Percentiles rank a stretch among this genome's conserved stretches.
These are phyloP conservation scores for Lasioglossum calceatum DNA, from an alignment of 2,888 invertebrate genomes.

Conservation along the genomic window DNA sequence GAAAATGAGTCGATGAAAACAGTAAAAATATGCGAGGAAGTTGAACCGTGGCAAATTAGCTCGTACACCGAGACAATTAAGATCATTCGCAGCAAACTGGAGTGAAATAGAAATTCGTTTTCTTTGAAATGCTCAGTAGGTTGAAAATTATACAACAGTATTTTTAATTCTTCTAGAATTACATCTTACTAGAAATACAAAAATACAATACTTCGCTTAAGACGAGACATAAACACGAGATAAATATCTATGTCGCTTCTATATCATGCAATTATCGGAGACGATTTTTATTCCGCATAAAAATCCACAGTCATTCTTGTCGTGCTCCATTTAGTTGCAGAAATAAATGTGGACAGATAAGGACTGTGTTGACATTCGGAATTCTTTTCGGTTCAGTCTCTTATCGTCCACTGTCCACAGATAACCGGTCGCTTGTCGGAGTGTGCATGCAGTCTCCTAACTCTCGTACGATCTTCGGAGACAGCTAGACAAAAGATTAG, in stretches of 20 bases:
- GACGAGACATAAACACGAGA: background rate
- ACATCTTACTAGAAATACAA: no score
- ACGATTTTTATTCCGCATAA: background rate
- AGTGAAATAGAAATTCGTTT: no score
- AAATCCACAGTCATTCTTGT: background rate
- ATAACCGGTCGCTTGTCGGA: background rate
- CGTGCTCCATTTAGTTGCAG: constrained; percentile 6
- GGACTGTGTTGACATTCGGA: background rate
- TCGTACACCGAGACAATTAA: no score
- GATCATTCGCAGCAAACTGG: no score
- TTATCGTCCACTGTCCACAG: constrained; percentile 5
- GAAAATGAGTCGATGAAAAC: no score
- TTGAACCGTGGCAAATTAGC: no score
- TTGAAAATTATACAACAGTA: no score
- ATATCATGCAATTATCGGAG: background rate
- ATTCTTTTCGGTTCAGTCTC: background rate
- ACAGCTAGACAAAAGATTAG: background rate
- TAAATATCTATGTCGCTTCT: background rate
- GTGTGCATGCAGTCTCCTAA: background rate
- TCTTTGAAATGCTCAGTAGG: no score
- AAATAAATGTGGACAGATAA: background rate
- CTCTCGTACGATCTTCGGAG: background rate
- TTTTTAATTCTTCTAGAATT: no score
- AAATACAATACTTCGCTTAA: no score
- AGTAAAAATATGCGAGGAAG: no score